Conservation (phyloP, 2,888 invertebrate genomes). For the Serripes groenlandicus region DNA sequence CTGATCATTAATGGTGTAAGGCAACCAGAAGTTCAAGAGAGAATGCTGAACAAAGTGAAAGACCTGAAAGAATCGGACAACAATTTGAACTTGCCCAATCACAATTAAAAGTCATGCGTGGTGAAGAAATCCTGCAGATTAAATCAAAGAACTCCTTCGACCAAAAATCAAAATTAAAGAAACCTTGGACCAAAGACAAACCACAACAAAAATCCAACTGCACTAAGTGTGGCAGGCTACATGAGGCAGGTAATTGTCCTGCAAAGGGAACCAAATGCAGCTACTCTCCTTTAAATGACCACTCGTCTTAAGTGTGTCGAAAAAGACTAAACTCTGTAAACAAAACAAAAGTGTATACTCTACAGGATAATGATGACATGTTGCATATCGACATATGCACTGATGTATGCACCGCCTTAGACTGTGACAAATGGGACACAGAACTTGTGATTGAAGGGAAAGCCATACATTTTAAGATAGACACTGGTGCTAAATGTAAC, state of each 20-base stretch:
- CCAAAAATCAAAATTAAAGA: too few species aligned
- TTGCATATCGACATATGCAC: too few species aligned
- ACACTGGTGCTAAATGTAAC: constrained; percentile 53
- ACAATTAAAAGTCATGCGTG: constrained; percentile 53
- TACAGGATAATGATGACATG: too few species aligned
- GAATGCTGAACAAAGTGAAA: constrained; percentile 52
- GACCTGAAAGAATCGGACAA: constrained; percentile 44
- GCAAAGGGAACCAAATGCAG: constrained; percentile 38
- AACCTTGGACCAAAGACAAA: too few species aligned
- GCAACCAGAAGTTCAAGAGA: constrained; percentile 44
- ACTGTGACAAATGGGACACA: too few species aligned
- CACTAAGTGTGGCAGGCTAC: constrained; percentile 27
- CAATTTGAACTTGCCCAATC: constrained; percentile 54
- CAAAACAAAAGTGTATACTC: too few species aligned
- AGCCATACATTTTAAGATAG: constrained; percentile 44
- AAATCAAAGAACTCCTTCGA: background rate
- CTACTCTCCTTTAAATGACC: constrained; percentile 22
- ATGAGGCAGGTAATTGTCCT: constrained; percentile 32
- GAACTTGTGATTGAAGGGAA: too few species aligned
- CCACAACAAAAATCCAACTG: constrained; percentile 18
- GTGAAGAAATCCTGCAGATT: constrained; percentile 33
- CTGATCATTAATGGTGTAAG: constrained; percentile 48
- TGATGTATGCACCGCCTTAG: too few species aligned
- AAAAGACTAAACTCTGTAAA: too few species aligned
- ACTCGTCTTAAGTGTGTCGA: constrained; percentile 29